Conservation (phyloP, 2,888 invertebrate genomes). For the Pammene aurita region DNA sequence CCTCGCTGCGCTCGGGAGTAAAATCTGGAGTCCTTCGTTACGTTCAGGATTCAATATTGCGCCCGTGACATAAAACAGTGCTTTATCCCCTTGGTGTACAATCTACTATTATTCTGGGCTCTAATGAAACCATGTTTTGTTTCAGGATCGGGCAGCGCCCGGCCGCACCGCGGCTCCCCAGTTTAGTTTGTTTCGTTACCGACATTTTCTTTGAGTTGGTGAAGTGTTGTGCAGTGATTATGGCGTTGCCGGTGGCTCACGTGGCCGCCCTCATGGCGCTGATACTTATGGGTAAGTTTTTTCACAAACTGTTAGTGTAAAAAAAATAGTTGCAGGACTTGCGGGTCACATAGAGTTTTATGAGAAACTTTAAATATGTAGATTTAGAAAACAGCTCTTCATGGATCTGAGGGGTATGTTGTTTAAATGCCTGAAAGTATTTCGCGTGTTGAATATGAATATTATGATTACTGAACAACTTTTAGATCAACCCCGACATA, state of each 20-base stretch:
- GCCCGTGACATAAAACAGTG: no score
- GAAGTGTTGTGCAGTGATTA: conserved; percentile 74
- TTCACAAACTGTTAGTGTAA: neutral
- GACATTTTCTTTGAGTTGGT: conserved; percentile 58
- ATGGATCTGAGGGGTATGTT: no score
- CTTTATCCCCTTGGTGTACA: no score
- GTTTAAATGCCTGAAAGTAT: no score
- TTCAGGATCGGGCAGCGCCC: conserved; percentile 77
- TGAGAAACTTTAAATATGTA: no score
- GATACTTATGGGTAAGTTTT: conserved; percentile 71
- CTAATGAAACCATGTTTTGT: conserved; percentile 51
- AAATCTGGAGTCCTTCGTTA: no score
- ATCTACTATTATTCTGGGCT: neutral
- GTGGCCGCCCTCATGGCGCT: conserved; percentile 72
- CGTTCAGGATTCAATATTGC: no score
- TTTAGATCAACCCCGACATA: no score
- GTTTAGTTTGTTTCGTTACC: conserved; percentile 56
- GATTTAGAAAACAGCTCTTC: neutral
- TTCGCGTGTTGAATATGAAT: no score
- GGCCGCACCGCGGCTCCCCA: conserved; percentile 74
- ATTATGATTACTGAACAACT: no score
- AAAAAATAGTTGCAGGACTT: no score
- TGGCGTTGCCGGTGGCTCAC: conserved; percentile 53
- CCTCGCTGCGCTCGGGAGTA: no score
- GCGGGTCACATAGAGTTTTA: neutral